Percentiles rank a stretch among this genome's conserved stretches.
Evolutionary conservation across 2,113 vertebrate species (phyloP).

Genomic region (Panthera leo): DNA sequence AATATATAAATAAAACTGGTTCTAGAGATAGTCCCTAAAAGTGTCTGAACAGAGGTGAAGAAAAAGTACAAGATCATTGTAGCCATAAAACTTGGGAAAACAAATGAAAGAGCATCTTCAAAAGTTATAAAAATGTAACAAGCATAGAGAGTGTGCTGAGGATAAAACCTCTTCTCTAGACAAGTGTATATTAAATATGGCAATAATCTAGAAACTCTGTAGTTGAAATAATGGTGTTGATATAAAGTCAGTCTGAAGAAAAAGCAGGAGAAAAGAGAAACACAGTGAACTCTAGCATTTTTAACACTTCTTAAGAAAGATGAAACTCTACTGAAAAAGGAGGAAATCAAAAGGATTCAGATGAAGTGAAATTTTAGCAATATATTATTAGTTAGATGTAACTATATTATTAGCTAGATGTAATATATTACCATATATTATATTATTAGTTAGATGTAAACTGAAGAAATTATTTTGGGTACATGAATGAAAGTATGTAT

Average conservation of each 20-base stretch:
- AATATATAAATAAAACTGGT: not conserved
- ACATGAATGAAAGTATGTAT: not conserved
- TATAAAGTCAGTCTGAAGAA: not conserved
- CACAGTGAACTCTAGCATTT: not conserved
- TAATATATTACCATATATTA: no score
- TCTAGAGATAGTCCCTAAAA: not conserved
- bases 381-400: not conserved
- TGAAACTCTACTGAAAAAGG: not conserved
- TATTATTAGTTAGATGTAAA: not conserved
- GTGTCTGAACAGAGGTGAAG: not conserved
- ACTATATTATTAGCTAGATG: not conserved
- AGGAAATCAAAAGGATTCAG: not conserved
- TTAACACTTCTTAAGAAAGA: not conserved
- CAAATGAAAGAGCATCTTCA: not conserved
- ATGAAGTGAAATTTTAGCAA: not conserved
- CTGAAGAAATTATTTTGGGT: not conserved
- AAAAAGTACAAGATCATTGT: not conserved
- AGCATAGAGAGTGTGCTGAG: not conserved
- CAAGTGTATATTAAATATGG: not conserved
- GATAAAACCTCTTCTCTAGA: not conserved
- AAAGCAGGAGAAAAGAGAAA: not conserved
- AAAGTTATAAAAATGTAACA: not conserved
- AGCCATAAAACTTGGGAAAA: not conserved
- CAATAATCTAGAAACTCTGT: not conserved
- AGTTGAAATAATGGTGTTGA: not conserved